These are phyloP conservation scores for Apodemia mormo DNA, from an alignment of 2,888 invertebrate genomes.

Conservation along the genomic window DNA sequence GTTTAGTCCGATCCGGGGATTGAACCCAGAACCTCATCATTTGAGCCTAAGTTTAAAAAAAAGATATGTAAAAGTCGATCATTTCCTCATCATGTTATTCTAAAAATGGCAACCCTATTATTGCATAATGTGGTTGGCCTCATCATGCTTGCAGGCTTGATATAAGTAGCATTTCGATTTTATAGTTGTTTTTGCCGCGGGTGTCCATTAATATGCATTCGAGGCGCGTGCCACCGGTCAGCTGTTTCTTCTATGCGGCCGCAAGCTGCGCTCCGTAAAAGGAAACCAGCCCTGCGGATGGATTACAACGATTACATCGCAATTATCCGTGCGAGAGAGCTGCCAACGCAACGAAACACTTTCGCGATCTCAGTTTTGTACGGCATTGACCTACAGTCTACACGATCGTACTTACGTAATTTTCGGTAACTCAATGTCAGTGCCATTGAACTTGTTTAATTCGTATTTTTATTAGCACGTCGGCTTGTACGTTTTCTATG, in stretches of 20 bases:
- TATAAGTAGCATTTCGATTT: slow-evolving; percentile 65
- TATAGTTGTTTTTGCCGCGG: slow-evolving; percentile 61
- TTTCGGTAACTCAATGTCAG: slow-evolving; percentile 58
- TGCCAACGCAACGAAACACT: slow-evolving; percentile 63
- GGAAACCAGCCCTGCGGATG: slow-evolving; percentile 73
- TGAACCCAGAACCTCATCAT: too few relatives aligned
- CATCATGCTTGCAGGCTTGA: slow-evolving; percentile 18
- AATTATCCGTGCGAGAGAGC: slow-evolving; percentile 66
- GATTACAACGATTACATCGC: slow-evolving; percentile 79
- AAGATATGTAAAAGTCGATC: background rate
- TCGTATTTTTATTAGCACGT: slow-evolving; percentile 37
- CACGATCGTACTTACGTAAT: slow-evolving; percentile 59
- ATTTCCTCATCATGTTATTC: background rate
- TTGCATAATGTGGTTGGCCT: slow-evolving; percentile 4
- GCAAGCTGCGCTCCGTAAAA: slow-evolving; percentile 77
- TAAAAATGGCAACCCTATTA: background rate
- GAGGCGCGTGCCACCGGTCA: slow-evolving; percentile 76
- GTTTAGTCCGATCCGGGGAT: too few relatives aligned
- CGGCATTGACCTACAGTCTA: slow-evolving; percentile 76
- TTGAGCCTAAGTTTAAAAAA: background rate
- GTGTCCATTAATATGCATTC: slow-evolving; percentile 74
- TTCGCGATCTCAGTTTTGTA: slow-evolving; percentile 75
- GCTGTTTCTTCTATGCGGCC: slow-evolving; percentile 75
- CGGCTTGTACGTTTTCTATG: background rate
- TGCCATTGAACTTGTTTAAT: slow-evolving; percentile 64